phyloP scores from a whole-genome alignment of 2,797 vertebrate species.

The Platalea minor region DNA sequence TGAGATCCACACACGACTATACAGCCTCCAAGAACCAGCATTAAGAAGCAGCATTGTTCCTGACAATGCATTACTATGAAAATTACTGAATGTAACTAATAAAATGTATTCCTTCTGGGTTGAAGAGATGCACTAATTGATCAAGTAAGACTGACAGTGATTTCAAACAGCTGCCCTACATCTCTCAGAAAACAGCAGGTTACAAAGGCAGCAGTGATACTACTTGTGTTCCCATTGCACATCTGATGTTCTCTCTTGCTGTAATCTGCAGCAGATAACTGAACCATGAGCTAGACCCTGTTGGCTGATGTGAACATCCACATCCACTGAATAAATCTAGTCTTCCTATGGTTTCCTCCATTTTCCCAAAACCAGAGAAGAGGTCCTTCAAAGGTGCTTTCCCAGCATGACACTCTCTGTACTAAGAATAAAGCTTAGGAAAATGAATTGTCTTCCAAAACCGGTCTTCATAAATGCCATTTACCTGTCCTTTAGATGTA shows the following conservation, averaged over 20 bases:
- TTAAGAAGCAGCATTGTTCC: not conserved
- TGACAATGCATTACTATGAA: not conserved
- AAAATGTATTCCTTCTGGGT: not conserved
- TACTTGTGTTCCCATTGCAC: not conserved
- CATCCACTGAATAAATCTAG: not conserved
- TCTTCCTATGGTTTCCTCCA: not conserved
- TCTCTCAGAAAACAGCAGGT: not conserved
- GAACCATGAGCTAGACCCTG: not conserved
- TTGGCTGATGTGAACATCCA: not conserved
- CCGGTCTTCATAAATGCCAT: not conserved
- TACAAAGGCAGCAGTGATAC: not conserved
- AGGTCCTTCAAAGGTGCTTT: not conserved
- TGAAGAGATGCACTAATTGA: not conserved
- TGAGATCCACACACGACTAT: not conserved
- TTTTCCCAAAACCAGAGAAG: not conserved
- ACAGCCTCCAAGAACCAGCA: not conserved
- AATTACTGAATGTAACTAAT: not conserved
- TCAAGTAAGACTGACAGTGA: not conserved
- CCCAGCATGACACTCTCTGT: not conserved
- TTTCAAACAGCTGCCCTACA: not conserved
- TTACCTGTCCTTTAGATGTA: not conserved
- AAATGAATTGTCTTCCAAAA: not conserved
- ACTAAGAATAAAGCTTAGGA: not conserved
- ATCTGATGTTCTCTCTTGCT: not conserved
- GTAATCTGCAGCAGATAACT: not conserved